Evolutionary conservation across 2,797 vertebrate species (phyloP).

Genomic region (Podargus strigoides): DNA sequence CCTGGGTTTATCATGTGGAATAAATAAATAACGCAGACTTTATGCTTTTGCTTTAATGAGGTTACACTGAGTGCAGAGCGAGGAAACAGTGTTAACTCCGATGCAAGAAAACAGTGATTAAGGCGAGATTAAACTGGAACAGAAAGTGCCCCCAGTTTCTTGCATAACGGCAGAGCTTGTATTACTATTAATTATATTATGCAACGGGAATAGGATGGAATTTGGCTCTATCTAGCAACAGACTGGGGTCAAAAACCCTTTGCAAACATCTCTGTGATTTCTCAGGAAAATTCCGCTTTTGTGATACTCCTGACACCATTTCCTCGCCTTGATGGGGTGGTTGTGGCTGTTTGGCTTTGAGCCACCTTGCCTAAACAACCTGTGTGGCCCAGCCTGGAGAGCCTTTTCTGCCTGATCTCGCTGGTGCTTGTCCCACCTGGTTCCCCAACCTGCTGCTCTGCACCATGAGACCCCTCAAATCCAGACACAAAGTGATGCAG

Average conservation of each 20-base stretch:
- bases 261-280: background rate
- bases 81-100: background rate
- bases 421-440: background rate
- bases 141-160: background rate
- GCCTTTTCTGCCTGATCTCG: rapidly evolving
- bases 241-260: background rate
- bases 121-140: background rate
- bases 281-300: background rate
- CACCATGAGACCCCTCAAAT: rapidly evolving
- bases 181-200: background rate
- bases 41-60: constrained; percentile 37
- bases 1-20: constrained; percentile 61
- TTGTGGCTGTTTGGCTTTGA: background rate
- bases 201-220: background rate
- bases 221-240: background rate
- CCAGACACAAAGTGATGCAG: rapidly evolving
- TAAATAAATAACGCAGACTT: constrained; percentile 52
- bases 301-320: rapidly evolving
- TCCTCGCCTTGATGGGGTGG: background rate
- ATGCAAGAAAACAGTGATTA: background rate
- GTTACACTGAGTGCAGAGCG: constrained; percentile 9
- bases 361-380: background rate
- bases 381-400: rapidly evolving
- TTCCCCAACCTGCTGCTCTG: background rate
- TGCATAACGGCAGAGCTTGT: background rate